Percentiles rank a stretch among this genome's conserved stretches.
phyloP scores from a whole-genome alignment of 2,888 invertebrate species.

The Tetragonula carbonaria region DNA sequence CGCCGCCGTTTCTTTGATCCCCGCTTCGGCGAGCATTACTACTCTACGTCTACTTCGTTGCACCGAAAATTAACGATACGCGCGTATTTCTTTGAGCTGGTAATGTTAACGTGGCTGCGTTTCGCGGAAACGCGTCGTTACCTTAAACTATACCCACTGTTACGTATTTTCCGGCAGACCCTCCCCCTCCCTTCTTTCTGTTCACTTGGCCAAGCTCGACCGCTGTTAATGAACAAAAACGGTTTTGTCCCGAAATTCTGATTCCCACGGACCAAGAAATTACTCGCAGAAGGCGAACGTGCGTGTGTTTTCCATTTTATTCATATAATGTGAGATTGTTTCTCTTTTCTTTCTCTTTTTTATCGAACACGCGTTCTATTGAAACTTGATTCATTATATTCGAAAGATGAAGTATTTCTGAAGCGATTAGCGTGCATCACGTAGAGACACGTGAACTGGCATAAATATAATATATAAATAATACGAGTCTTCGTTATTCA shows the following conservation, averaged over 20 bases:
- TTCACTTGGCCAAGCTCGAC: not conserved
- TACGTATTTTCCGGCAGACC: slow-evolving; percentile 7
- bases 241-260: slow-evolving; percentile 1
- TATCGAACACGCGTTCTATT: too few relatives aligned
- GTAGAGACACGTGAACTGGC: too few relatives aligned
- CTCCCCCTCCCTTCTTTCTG: not conserved
- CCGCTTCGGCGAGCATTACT: slow-evolving; percentile 59
- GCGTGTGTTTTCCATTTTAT: not conserved
- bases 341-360: too few relatives aligned
- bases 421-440: too few relatives aligned
- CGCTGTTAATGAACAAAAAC: slow-evolving; percentile 10
- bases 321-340: not conserved
- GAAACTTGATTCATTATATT: too few relatives aligned
- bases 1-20: slow-evolving; percentile 57
- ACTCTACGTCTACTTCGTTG: slow-evolving; percentile 51
- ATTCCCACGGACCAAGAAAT: not conserved
- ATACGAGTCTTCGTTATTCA: too few relatives aligned
- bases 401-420: too few relatives aligned
- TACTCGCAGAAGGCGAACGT: not conserved
- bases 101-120: slow-evolving; percentile 54
- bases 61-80: slow-evolving; percentile 62
- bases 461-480: too few relatives aligned
- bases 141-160: slow-evolving; percentile 44
- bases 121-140: slow-evolving; percentile 37
- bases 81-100: slow-evolving; percentile 56